Base-by-base conservation (phyloP, 2,888 invertebrate genomes). In the Phrixothrix hirtus region DNA sequence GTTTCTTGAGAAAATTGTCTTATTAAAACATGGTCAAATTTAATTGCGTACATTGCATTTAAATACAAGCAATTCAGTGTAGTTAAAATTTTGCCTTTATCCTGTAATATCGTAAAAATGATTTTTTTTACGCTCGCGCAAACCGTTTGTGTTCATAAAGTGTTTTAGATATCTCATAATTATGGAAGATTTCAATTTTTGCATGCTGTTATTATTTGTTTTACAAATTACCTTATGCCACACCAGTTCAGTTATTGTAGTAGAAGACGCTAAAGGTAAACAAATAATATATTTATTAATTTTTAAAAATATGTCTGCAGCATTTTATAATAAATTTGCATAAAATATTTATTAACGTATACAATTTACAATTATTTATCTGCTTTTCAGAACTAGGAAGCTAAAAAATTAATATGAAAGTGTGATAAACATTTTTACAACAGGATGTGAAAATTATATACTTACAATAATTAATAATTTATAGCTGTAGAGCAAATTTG, bases 241-340 rank as follows among this genome's bases (percentile, higher is more conserved):
- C 41, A 41, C 55, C 44, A 41, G 57, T 56, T 61, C 64, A 43
- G 68, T 72, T 56, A 72, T 72, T 45, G 66, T 72, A 21, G 69
- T 72, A n/a, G 70, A 72, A 56, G 72, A 72, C 64, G 72, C 72
- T 1, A 70, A 68, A 71, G 72, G 71, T 71, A 64, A n/a, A n/a
- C n/a, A n/a, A n/a, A n/a, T n/a, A n/a, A n/a, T n/a, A n/a, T n/a
- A n/a, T n/a, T n/a, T n/a, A n/a, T n/a, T n/a, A n/a, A n/a, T n/a
- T n/a, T n/a, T n/a, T n/a, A n/a, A n/a, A n/a, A n/a, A n/a, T n/a
- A n/a, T n/a, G n/a, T n/a, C n/a, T n/a, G n/a, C n/a, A n/a, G n/a
- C n/a, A n/a, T n/a, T n/a, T n/a, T n/a, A n/a, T n/a, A n/a, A n/a
- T n/a, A n/a, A n/a, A n/a, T n/a, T n/a, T n/a, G n/a, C n/a, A n/a